These are phyloP conservation scores for Drosophila punjabiensis DNA, from an alignment of 1,140 invertebrate genomes.

Conservation along the genomic window DNA sequence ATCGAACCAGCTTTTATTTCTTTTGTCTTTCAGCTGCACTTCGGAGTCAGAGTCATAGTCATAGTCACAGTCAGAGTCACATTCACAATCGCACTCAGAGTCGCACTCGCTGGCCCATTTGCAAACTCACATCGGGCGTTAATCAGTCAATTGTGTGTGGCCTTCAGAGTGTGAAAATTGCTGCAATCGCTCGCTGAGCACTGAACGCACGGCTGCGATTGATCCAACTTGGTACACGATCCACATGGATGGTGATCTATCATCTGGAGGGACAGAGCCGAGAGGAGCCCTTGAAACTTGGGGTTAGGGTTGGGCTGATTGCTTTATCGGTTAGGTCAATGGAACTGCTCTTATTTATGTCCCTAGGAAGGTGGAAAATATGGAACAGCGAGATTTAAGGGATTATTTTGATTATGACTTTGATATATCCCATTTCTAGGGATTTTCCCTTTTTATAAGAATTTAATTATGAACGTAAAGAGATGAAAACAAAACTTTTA, in stretches of 20 bases:
- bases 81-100: not conserved
- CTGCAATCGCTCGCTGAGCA: conserved; percentile 57
- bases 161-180: conserved; percentile 76
- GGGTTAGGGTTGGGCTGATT: conserved; percentile 15
- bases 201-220: conserved; percentile 31
- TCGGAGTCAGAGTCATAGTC: not conserved
- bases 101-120: conserved; percentile 15
- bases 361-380: not conserved
- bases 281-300: conserved; percentile 43
- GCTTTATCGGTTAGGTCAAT: not conserved
- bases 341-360: not conserved
- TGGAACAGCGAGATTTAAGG: not conserved
- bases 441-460: not conserved
- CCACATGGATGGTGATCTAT: conserved; percentile 32
- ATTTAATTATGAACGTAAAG: not conserved
- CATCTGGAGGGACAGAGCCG: conserved; percentile 27
- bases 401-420: not conserved
- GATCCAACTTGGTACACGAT: conserved; percentile 14
- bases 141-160: conserved; percentile 46
- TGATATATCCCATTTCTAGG: not conserved
- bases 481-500: not conserved
- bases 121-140: conserved; percentile 25
- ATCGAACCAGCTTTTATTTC: conserved; percentile 44
- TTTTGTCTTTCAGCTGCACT: conserved; percentile 27
- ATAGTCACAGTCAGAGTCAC: not conserved